Evolutionary conservation across 2,888 invertebrate genomes (phyloP).

Genomic region (Congeria kusceri): DNA sequence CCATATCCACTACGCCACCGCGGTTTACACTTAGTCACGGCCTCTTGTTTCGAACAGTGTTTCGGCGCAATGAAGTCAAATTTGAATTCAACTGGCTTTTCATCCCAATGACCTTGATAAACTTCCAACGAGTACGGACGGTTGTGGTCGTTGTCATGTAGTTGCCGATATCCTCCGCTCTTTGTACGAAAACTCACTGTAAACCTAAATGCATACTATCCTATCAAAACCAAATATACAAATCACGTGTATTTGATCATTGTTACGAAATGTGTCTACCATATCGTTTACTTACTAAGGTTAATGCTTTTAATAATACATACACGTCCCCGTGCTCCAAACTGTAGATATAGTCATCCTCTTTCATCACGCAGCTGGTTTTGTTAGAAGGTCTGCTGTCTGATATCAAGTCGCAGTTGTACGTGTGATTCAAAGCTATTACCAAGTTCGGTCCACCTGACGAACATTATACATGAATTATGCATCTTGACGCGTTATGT

Average conservation of each 20-base stretch:
- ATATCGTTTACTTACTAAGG: too few species aligned
- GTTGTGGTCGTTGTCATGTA: constrained; percentile 8
- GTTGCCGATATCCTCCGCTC: constrained; percentile 46
- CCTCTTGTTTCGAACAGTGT: constrained; percentile 24
- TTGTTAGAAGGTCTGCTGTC: background rate
- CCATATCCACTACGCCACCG: too few species aligned
- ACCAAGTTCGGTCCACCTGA: background rate
- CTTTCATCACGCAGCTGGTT: constrained; percentile 1
- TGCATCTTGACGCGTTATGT: too few species aligned
- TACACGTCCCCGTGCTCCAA: too few species aligned
- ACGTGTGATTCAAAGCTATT: background rate
- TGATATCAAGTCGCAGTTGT: background rate
- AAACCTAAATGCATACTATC: too few species aligned
- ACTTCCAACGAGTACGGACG: constrained; percentile 3
- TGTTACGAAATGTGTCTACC: too few species aligned
- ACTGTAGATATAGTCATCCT: background rate
- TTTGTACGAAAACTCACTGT: constrained; percentile 29
- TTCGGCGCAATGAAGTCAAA: constrained; percentile 51
- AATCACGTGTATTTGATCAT: too few species aligned
- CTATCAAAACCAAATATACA: too few species aligned
- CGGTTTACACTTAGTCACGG: constrained; percentile 16
- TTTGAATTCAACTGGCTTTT: constrained; percentile 25
- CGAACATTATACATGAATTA: too few species aligned
- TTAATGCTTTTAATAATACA: background rate
- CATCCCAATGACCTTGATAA: constrained; percentile 7